Evolutionary conservation across 2,113 vertebrate species (phyloP).

Genomic region (Vidua chalybeata): DNA sequence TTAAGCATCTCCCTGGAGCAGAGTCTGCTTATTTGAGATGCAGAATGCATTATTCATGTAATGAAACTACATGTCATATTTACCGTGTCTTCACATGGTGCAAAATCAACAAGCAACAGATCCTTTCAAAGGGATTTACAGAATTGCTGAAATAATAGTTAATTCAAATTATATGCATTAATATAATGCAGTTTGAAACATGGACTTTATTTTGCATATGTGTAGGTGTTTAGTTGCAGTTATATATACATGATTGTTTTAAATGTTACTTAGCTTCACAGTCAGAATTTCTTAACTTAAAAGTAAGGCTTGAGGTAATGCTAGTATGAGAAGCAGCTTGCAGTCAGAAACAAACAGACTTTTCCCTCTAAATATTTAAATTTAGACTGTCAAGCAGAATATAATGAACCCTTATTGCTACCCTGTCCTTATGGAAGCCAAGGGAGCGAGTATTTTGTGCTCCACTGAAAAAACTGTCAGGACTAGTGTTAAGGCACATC

Average conservation of each 20-base stretch:
- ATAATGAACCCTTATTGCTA: neutral
- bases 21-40: constrained; percentile 59
- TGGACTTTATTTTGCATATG: neutral
- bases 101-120: constrained; percentile 46
- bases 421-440: neutral
- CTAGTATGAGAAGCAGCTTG: neutral
- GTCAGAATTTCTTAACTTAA: constrained; percentile 2
- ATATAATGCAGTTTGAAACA: neutral
- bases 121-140: constrained; percentile 41
- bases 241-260: neutral
- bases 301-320: neutral
- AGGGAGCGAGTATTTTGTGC: neutral
- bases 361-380: neutral
- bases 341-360: neutral
- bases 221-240: neutral
- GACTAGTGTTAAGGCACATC: neutral
- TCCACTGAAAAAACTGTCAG: neutral
- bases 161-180: constrained; percentile 21
- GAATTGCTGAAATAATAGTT: constrained; percentile 25
- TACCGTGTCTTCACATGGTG: constrained; percentile 50
- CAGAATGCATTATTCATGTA: constrained; percentile 68
- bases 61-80: constrained; percentile 62
- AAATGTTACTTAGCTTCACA: neutral
- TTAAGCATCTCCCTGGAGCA: constrained; percentile 62
- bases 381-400: neutral